Evolutionary conservation across 2,888 invertebrate genomes (phyloP).

Genomic region (Pocota personata): DNA sequence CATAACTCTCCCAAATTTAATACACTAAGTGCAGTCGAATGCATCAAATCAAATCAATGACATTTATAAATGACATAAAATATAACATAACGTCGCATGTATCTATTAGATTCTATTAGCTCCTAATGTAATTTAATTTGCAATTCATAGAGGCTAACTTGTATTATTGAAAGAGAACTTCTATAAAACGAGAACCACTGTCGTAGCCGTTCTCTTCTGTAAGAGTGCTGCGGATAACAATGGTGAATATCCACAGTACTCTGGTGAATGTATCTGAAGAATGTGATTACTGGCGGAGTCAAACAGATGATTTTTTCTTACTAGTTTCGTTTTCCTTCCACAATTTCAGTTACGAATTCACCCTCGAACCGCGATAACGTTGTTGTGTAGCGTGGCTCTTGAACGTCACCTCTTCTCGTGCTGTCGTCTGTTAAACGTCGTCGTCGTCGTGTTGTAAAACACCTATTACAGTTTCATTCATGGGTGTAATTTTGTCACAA

Average conservation of each 20-base stretch:
- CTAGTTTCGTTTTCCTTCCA: constrained; percentile 47
- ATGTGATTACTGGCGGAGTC: constrained; percentile 13
- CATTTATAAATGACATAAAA: too few species aligned
- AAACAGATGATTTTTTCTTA: constrained; percentile 57
- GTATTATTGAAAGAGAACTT: neutral
- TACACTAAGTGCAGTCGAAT: neutral
- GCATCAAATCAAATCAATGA: too few species aligned
- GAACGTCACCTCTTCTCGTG: constrained; percentile 55
- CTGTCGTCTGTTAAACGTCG: constrained; percentile 17
- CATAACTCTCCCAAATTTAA: neutral
- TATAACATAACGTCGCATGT: too few species aligned
- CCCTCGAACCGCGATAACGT: constrained; percentile 63
- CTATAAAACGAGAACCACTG: too few species aligned
- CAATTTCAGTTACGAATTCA: constrained; percentile 64
- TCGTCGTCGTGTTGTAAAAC: constrained; percentile 41
- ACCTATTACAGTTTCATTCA: constrained; percentile 65
- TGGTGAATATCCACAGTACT: neutral
- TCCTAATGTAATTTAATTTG: neutral
- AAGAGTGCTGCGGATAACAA: neutral
- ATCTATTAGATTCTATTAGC: neutral
- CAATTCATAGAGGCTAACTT: neutral
- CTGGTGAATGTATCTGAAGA: constrained; percentile 39
- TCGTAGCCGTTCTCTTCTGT: neutral
- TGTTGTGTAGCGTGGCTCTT: constrained; percentile 16
- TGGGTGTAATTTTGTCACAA: constrained; percentile 59